These are phyloP conservation scores for Trypoxylus dichotomus DNA, from an alignment of 1,140 invertebrate species.

Conservation along the genomic window DNA sequence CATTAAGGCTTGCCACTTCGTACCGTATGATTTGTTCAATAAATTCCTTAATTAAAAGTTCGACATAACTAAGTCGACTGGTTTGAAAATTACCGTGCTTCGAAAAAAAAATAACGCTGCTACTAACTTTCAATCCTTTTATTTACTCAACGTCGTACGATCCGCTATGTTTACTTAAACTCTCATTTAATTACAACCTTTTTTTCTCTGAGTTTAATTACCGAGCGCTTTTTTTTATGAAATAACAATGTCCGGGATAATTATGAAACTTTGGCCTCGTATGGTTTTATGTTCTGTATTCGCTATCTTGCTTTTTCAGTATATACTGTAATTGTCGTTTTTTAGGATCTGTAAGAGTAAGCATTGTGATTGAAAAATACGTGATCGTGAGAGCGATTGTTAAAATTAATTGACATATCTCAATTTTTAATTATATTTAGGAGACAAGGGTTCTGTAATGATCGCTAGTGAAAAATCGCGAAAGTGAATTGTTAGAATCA, in stretches of 20 bases:
- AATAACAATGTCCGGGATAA: not conserved
- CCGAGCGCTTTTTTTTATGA: not conserved
- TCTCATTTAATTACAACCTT: not conserved
- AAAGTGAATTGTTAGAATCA: no score
- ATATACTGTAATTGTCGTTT: not conserved
- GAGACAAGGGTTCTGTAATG: no score
- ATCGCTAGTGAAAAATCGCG: no score
- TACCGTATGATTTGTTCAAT: not conserved
- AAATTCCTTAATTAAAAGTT: not conserved
- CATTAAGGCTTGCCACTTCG: not conserved
- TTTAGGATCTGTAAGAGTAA: not conserved
- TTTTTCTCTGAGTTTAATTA: not conserved
- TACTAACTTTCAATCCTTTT: not conserved
- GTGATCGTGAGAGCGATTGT: no score
- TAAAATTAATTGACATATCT: no score
- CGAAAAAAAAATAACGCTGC: not conserved
- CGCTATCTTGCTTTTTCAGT: not conserved
- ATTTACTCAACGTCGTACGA: not conserved
- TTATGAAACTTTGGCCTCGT: not conserved
- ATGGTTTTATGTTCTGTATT: not conserved
- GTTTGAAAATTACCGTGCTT: not conserved
- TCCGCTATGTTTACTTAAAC: not conserved
- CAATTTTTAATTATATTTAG: no score
- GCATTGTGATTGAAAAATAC: no score
- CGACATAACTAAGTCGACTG: not conserved